phyloP scores from a whole-genome alignment of 2,113 vertebrate species.

The Tachuris rubrigastra region DNA sequence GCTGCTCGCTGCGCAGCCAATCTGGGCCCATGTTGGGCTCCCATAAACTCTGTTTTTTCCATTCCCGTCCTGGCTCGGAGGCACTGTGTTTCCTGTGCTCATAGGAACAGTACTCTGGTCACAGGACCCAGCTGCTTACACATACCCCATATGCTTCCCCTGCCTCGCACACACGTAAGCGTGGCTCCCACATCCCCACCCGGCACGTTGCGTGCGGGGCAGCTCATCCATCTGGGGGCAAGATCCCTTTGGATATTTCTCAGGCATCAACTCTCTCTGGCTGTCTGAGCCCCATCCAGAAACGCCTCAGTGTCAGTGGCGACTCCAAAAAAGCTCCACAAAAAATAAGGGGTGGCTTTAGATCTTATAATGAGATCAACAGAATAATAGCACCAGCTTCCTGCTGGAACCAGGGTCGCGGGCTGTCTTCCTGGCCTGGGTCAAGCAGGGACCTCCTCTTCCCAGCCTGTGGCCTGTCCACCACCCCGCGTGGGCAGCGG shows the following conservation, averaged over 20 bases:
- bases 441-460: conserved; percentile 27
- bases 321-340: not conserved
- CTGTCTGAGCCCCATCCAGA: conserved; percentile 49
- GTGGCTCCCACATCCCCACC: conserved; percentile 58
- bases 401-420: conserved; percentile 54
- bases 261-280: conserved; percentile 21
- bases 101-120: conserved; percentile 66
- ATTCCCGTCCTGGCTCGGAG: conserved; percentile 58
- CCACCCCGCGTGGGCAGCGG: not conserved
- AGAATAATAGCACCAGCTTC: conserved; percentile 66
- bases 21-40: conserved; percentile 64
- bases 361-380: conserved; percentile 62
- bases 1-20: conserved; percentile 27
- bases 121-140: conserved; percentile 71
- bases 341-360: conserved; percentile 28
- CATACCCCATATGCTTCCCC: conserved; percentile 68
- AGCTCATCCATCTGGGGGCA: conserved; percentile 66
- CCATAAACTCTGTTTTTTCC: conserved; percentile 69
- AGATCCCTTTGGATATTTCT: conserved; percentile 45
- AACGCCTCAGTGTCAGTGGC: conserved; percentile 29
- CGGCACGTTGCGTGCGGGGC: conserved; percentile 49
- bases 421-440: conserved; percentile 43
- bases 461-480: not conserved
- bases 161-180: conserved; percentile 49
- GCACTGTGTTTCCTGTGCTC: conserved; percentile 68